A percentile compares a stretch with the other conserved stretches of the same genome.
phyloP scores from a whole-genome alignment of 2,113 vertebrate genomes.

The Holacanthus passer region DNA sequence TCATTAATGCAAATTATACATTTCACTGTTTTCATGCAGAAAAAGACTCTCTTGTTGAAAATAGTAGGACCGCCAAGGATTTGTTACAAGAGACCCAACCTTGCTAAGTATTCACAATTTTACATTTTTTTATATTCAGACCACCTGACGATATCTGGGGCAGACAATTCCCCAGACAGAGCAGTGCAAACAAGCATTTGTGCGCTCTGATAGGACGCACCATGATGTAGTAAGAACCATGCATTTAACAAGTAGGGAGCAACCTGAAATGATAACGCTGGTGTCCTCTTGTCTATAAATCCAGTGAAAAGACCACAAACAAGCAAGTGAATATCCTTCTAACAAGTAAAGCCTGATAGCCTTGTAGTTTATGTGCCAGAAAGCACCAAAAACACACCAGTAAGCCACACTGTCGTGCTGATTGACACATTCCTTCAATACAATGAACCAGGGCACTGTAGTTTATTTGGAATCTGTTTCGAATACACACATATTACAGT shows the following conservation, averaged over 20 bases:
- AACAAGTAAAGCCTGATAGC: neutral
- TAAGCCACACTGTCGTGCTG: neutral
- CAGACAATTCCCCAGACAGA: slow-evolving; percentile 11
- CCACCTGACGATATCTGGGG: slow-evolving; percentile 32
- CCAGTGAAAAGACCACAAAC: neutral
- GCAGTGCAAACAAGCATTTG: slow-evolving; percentile 11
- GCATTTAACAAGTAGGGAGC: neutral
- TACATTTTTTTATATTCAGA: slow-evolving; percentile 13
- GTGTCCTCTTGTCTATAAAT: neutral
- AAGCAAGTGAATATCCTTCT: neutral
- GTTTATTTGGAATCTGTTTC: neutral
- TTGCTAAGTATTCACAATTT: slow-evolving; percentile 2
- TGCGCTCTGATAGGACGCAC: neutral
- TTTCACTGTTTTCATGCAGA: neutral
- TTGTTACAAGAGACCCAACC: neutral
- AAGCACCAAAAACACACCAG: neutral
- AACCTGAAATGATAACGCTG: neutral
- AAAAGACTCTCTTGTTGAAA: neutral
- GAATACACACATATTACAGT: neutral
- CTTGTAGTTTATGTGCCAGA: neutral
- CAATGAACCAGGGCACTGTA: neutral
- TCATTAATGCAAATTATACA: too few relatives aligned
- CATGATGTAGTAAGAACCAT: neutral
- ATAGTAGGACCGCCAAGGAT: neutral
- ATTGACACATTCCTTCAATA: neutral